Conservation (phyloP, 37 sponge, comb jelly and placozoan species). For the Cliona cf. orientalis region DNA sequence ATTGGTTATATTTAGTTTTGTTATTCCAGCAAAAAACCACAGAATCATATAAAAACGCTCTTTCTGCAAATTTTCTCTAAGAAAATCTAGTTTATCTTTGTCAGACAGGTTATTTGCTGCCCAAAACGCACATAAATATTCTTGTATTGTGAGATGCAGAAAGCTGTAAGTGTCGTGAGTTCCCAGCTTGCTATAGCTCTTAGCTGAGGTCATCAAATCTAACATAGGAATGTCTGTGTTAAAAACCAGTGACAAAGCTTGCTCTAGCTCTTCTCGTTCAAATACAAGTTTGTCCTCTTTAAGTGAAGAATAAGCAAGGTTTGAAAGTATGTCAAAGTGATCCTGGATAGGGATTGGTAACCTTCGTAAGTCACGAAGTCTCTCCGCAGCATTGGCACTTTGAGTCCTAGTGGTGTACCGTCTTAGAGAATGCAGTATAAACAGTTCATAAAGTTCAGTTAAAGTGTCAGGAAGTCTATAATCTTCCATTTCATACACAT, state of each 20-base stretch:
- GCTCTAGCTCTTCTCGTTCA: neutral
- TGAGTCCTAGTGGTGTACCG: neutral
- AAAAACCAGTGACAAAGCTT: neutral
- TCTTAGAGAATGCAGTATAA: neutral
- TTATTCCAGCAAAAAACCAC: conserved; percentile 5
- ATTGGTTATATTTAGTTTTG: neutral
- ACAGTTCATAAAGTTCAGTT: conserved; percentile 10
- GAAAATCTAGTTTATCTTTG: neutral
- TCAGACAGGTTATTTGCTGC: neutral
- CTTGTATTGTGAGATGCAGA: conserved; percentile 6
- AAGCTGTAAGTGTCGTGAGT: neutral
- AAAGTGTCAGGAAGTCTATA: neutral
- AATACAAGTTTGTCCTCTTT: conserved; percentile 6
- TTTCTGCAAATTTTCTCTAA: neutral
- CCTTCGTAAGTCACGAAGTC: neutral
- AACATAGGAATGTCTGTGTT: neutral
- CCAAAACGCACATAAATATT: conserved; percentile 2
- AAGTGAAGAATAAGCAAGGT: neutral
- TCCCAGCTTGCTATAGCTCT: neutral
- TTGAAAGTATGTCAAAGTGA: neutral
- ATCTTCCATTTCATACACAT: neutral
- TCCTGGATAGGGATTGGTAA: neutral
- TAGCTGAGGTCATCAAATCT: neutral
- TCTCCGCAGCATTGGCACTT: neutral
- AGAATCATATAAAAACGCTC: neutral